Evolutionary conservation across 2,888 invertebrate genomes (phyloP), one percentile per base, ranked within the genome.

Genomic region (Chaetogeoica ovagalla): DNA sequence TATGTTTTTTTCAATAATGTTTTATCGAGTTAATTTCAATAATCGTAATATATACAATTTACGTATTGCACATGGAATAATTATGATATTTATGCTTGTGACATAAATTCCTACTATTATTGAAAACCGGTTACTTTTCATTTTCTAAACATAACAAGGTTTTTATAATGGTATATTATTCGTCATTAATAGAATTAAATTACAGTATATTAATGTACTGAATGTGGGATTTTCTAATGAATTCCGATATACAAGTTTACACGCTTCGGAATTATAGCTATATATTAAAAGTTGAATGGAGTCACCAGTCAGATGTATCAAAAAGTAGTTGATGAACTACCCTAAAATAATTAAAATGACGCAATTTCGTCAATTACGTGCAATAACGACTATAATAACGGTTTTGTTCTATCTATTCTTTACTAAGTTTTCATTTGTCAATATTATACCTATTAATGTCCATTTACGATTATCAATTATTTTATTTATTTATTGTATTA

Each of bases 241-340:
- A 13, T 77, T 77, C 21, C 77, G 70, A 4, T 30, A 62, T 70
- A 69, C 23, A 77, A 70, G 77, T 70, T 70, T n/a, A n/a, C n/a
- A n/a, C n/a, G n/a, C n/a, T 55, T 70, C 77, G 17, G 77, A 77
- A 62, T 77, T 77, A 63, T 62, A 62, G 77, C 19, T 70, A 62
- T 23, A 70, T 77, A 60, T 30, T 15, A 7, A 62, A 77, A 70
- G 70, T n/a, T 77, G 77, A 68, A 77, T 11, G 60, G 62, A 52
- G 52, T 37, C 21, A 77, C 70, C 37, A 77, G 52, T 23, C 52
- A 70, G 48, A 70, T 70, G 13, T 77, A 77, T 63, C 52, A 37
- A 21, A 62, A 39, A 37, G 77, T 70, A 70, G 70, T 30, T n/a
- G 70, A 77, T 4, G 19, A 77, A 62, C 8, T 77, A 21, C 30